Evolutionary conservation across 2,888 invertebrate species (phyloP), one percentile per base, ranked within the genome.

Genomic region (Koerneria pararmatus): DNA sequence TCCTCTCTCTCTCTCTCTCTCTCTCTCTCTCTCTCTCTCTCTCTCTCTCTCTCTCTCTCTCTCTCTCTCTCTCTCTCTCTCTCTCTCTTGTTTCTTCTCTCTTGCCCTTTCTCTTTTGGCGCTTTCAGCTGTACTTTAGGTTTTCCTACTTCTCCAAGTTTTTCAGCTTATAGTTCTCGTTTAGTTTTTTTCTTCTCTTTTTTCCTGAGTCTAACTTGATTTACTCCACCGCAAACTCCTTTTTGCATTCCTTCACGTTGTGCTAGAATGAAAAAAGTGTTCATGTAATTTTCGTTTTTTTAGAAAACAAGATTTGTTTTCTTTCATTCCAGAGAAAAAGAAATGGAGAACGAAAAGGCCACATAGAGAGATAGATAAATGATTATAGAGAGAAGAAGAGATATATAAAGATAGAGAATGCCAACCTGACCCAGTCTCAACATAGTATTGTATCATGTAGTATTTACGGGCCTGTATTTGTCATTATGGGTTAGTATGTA

Each of bases 41-140:
- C 54, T 27, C 34, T 2, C 32, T n/a, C 37, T 37, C 51, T 35
- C 37, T 46, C 69, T 67, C 53, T 60, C 53, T 63, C 60, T 51
- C 56, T 58, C 46, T 22, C 56, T 22, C 24, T 53, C 29, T 41
- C 53, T 32, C 53, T 27, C 35, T 53, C 15, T 62, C 32, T 57
- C 32, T 31, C 41, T 41, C 41, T 60, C 60, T 46, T 24, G 5
- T 60, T 41, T 24, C 22, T 31, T 22, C 22, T 31, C n/a, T 56
- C 57, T 22, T n/a, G 6, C 46, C 35, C 37, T 32, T 2, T n/a
- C 19, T 63, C 27, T 37, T 8, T 24, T 53, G 34, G 27, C 3
- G n/a, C 57, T 34, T 57, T 32, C 54, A 60, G 46, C 22, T 1
- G 48, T 32, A 48, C 8, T 8, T 48, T 19, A 49, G 34, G 48